Percentiles rank a stretch among this genome's conserved stretches.
Evolutionary conservation across 2,797 vertebrate genomes (phyloP).

Genomic region (Crocidura indochinensis): DNA sequence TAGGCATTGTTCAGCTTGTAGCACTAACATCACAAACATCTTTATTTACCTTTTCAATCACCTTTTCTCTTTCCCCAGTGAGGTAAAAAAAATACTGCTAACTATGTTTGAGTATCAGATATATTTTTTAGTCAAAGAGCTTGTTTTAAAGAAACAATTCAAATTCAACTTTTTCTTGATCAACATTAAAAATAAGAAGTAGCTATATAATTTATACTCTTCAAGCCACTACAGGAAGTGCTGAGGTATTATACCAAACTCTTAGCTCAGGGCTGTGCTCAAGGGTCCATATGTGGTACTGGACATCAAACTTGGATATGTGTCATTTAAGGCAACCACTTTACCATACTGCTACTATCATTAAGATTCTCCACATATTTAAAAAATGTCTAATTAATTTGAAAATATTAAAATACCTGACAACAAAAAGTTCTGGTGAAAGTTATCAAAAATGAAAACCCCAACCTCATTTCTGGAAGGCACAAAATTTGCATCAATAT

Average conservation of each 20-base stretch:
- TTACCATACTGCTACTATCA: no score
- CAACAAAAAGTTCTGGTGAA: not conserved
- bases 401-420: not conserved
- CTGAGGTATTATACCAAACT: no score
- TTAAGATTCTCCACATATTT: no score
- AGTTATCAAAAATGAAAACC: not conserved
- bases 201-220: not conserved
- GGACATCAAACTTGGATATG: no score
- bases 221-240: no score
- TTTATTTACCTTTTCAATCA: not conserved
- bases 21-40: not conserved
- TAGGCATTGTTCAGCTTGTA: not conserved
- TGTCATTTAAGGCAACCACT: no score
- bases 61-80: not conserved
- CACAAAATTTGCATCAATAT: not conserved
- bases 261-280: no score
- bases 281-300: no score
- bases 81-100: not conserved
- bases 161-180: not conserved
- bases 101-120: not conserved
- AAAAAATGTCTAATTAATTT: not conserved
- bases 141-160: conserved; percentile 10
- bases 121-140: conserved; percentile 1
- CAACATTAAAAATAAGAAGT: conserved; percentile 9
- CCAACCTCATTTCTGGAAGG: not conserved